Evolutionary conservation across 2,113 vertebrate genomes (phyloP), one percentile per base, ranked within the genome.

Genomic region (Lota lota): DNA sequence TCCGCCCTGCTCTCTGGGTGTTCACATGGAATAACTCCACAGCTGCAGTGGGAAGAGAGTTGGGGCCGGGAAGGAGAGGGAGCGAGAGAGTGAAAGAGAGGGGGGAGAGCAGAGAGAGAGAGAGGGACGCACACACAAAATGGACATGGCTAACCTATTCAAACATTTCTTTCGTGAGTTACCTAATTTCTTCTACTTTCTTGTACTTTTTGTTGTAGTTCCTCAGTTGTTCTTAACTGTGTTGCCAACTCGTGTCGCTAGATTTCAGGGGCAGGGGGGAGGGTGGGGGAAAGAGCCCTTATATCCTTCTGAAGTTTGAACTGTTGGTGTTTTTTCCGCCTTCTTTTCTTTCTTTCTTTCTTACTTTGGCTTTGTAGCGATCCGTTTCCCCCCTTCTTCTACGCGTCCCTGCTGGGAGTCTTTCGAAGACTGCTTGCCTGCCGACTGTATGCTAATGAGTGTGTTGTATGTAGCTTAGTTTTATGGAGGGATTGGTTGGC

Each of bases 161-260:
- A 95, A 94, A 85, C 93, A 92, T 74, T 92, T 95, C 90, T 95
- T 94, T 85, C 92, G 94, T 95, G 91, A 94, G 94, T 95, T 90
- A 79, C 80, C 68, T 58, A 74, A 21, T 87, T 87, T 79, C 61
- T 81, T 62, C 50, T 72, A 1, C 10, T 74, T 66, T 62, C 78
- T 4, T 68, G 50, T 11, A 10, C 40, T 47, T 14, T 47, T 11
- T 47, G 28, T 66, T 5, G n/a, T 63, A 50, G 10, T 19, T 68
- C 61, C 54, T 33, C 6, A 10, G 18, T 10, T 50, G 14, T 20
- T 56, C 20, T 63, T 16, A 18, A 47, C 63, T 73, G 40, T 51
- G 24, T 62, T 73, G 66, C 3, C 33, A 53, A 67, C 22, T 22
- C 58, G 53, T 56, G 1, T 56, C n/a, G 53, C 16, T 10, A 3